Percentiles rank a stretch among this genome's conserved stretches.
Conservation (phyloP, 1,140 invertebrate species). For the Drosophila mojavensis region DNA sequence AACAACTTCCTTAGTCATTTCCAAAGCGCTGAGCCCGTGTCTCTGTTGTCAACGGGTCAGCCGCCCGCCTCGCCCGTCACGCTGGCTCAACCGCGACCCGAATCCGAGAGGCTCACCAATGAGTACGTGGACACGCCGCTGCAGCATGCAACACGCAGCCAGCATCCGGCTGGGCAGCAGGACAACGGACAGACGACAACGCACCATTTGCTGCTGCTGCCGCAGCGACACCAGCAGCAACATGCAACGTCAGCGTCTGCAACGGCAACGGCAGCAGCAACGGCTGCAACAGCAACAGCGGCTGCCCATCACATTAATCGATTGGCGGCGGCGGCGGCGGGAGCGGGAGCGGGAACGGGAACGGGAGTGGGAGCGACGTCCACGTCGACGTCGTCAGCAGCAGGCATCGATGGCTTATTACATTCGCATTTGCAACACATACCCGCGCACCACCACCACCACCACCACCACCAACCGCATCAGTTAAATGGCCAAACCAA, state of each 20-base stretch:
- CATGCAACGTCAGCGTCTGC: conserved; percentile 36
- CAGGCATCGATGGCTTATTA: conserved; percentile 74
- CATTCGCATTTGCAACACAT: conserved; percentile 74
- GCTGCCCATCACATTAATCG: conserved; percentile 55
- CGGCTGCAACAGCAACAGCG: conserved; percentile 28
- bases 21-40: conserved; percentile 74
- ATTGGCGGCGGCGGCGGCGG: conserved; percentile 55
- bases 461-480: conserved; percentile 18
- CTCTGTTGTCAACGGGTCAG: conserved; percentile 59
- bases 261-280: conserved; percentile 40
- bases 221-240: conserved; percentile 65
- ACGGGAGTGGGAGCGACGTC: not conserved
- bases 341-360: conserved; percentile 1
- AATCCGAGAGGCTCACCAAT: conserved; percentile 90
- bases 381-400: conserved; percentile 43
- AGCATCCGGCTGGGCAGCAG: conserved; percentile 75
- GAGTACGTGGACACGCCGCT: conserved; percentile 93
- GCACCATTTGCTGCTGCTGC: conserved; percentile 76
- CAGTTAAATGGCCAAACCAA: conserved; percentile 46
- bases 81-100: conserved; percentile 90
- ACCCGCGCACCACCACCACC: conserved; percentile 41
- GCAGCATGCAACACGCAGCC: conserved; percentile 74
- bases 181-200: conserved; percentile 81
- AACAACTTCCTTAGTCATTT: conserved; percentile 83
- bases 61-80: conserved; percentile 84